Evolutionary conservation across 37 sponge, comb jelly and placozoan genomes (phyloP).

Genomic region (Chondrosia reniformis): DNA sequence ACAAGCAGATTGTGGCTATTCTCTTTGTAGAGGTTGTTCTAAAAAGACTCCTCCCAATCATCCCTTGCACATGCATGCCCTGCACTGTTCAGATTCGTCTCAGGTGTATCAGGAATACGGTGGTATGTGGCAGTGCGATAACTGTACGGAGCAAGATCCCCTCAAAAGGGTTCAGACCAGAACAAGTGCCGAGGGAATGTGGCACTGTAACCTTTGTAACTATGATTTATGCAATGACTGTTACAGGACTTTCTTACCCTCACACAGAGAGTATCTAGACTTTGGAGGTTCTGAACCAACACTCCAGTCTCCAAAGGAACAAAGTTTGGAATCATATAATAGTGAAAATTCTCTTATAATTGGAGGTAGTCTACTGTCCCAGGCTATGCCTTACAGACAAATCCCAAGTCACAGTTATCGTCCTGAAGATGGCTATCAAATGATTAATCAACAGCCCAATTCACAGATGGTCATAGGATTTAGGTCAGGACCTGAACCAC

Average conservation of each 20-base stretch:
- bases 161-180: neutral
- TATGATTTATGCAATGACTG: conserved; percentile 55
- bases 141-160: conserved; percentile 31
- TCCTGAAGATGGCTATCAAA: conserved; percentile 7
- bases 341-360: neutral
- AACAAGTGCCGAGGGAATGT: conserved; percentile 32
- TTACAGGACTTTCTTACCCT: conserved; percentile 26
- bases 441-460: conserved; percentile 12
- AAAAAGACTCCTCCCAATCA: conserved; percentile 15
- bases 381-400: neutral
- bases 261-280: neutral
- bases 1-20: conserved; percentile 9
- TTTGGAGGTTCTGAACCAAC: neutral
- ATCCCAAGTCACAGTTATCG: neutral
- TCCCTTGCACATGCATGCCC: conserved; percentile 55
- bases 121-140: conserved; percentile 65
- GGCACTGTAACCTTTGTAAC: conserved; percentile 57
- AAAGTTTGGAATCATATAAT: neutral
- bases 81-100: conserved; percentile 26
- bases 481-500: neutral
- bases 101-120: conserved; percentile 39
- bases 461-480: conserved; percentile 15
- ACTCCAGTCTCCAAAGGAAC: neutral
- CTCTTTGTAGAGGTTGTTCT: conserved; percentile 34
- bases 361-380: neutral